Percentiles rank a stretch among this genome's conserved stretches.
Conservation (phyloP, 2,797 vertebrate species). For the Molossus alvarezi region DNA sequence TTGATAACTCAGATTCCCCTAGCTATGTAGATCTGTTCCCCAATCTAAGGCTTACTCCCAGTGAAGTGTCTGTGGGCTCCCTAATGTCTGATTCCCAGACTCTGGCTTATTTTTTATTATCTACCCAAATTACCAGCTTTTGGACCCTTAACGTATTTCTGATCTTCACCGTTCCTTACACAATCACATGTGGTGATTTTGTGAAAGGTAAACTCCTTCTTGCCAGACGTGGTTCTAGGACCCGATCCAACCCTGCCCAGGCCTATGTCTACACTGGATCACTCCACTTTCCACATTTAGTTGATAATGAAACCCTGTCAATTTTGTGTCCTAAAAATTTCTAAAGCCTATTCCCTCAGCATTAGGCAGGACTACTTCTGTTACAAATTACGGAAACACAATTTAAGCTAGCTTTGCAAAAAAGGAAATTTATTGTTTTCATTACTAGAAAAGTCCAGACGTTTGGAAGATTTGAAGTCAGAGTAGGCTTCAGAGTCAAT, state of each 20-base stretch:
- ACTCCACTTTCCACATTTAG: background rate
- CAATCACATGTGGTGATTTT: background rate
- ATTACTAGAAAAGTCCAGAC: background rate
- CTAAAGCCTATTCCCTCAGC: background rate
- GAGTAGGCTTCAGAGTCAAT: background rate
- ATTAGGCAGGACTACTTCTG: background rate
- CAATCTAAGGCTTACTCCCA: background rate
- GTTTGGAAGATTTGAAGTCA: background rate
- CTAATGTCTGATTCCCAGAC: background rate
- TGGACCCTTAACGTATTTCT: background rate
- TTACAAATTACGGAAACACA: background rate
- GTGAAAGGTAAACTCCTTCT: conserved; percentile 9
- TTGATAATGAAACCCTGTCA: background rate
- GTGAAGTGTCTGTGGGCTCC: background rate
- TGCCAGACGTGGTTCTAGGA: background rate
- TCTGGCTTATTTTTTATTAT: background rate
- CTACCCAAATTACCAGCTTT: background rate
- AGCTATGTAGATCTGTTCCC: background rate
- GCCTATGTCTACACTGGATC: background rate
- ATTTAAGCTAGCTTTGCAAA: conserved; percentile 25
- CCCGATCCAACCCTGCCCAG: background rate
- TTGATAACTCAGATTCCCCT: background rate
- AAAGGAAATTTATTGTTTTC: background rate
- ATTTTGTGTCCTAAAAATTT: conserved; percentile 49
- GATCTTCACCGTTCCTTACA: background rate